Evolutionary conservation across 37 sponge, comb jelly and placozoan species (phyloP).

Genomic region (Lycopodina hypogea): DNA sequence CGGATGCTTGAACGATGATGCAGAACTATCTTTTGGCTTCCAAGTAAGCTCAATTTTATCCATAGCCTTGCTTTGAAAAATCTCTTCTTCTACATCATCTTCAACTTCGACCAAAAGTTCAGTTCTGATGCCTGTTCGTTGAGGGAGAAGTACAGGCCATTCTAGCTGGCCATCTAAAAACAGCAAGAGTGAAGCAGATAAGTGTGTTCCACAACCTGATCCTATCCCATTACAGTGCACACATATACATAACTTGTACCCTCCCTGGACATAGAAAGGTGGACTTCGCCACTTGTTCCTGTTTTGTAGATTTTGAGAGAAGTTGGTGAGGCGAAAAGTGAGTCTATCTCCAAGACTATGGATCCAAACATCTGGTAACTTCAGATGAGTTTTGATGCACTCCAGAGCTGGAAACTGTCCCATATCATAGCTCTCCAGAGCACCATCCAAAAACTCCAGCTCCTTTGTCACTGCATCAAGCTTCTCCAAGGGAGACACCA

Average conservation of each 20-base stretch:
- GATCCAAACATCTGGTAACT: conserved; percentile 10
- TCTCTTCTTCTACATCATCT: neutral
- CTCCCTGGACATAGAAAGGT: conserved; percentile 12
- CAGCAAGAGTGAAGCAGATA: conserved; percentile 14
- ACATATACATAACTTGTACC: conserved; percentile 26
- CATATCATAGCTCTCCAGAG: neutral
- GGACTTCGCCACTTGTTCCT: conserved; percentile 19
- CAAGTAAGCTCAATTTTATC: conserved; percentile 1
- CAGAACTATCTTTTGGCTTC: neutral
- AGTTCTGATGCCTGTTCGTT: conserved; percentile 5
- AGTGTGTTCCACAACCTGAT: conserved; percentile 8
- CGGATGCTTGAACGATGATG: too few relatives aligned
- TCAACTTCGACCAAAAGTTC: conserved; percentile 3
- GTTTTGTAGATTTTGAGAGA: neutral
- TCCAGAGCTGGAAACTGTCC: conserved; percentile 5
- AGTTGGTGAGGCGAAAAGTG: conserved; percentile 14
- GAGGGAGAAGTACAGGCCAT: conserved; percentile 9
- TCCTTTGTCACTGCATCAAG: conserved; percentile 9
- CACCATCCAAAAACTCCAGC: neutral
- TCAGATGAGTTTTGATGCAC: conserved; percentile 8
- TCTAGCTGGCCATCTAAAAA: conserved; percentile 15
- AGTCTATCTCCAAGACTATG: neutral
- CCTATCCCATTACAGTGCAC: conserved; percentile 17
- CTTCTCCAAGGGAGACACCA: conserved; percentile 6
- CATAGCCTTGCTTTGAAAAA: neutral